phyloP scores from a whole-genome alignment of 2,113 vertebrate genomes.

The Mastomys natalensis region DNA sequence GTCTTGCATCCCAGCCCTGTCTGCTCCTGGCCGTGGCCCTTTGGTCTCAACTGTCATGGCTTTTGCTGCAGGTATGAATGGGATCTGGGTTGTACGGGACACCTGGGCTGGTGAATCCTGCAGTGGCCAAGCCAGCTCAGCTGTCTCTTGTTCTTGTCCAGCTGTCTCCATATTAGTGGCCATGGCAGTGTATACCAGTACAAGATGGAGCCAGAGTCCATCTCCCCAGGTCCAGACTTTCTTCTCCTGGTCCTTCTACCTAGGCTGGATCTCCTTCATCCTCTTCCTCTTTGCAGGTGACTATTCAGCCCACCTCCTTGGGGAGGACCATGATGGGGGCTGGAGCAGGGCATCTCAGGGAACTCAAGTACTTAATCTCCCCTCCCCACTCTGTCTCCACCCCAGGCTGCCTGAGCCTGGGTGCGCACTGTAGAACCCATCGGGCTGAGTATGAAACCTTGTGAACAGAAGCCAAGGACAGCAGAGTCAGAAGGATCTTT shows the following conservation, averaged over 20 bases:
- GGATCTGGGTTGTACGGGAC: accelerated
- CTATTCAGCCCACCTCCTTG: accelerated
- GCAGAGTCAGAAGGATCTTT: not conserved
- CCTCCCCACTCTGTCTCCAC: not conserved
- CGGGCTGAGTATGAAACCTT: conserved; percentile 15
- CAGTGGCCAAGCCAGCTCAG: not conserved
- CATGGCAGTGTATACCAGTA: conserved; percentile 56
- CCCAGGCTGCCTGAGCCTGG: conserved; percentile 70
- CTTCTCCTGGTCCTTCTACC: conserved; percentile 80
- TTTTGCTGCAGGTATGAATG: conserved; percentile 62
- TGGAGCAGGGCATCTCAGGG: not conserved
- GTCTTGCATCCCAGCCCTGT: conserved; percentile 24
- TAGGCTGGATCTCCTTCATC: conserved; percentile 65
- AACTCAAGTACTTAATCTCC: not conserved
- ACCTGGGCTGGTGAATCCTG: accelerated
- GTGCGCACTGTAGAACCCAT: not conserved
- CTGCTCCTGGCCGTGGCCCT: accelerated
- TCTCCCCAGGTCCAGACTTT: not conserved
- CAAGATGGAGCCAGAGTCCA: not conserved
- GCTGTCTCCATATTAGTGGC: conserved; percentile 52
- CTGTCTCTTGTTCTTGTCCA: not conserved
- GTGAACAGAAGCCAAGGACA: not conserved
- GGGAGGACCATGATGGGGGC: not conserved
- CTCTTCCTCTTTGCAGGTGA: conserved; percentile 69
- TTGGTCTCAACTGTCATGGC: not conserved